Conservation (phyloP, 2,888 invertebrate genomes). For the Minunthozetes semirufus region DNA sequence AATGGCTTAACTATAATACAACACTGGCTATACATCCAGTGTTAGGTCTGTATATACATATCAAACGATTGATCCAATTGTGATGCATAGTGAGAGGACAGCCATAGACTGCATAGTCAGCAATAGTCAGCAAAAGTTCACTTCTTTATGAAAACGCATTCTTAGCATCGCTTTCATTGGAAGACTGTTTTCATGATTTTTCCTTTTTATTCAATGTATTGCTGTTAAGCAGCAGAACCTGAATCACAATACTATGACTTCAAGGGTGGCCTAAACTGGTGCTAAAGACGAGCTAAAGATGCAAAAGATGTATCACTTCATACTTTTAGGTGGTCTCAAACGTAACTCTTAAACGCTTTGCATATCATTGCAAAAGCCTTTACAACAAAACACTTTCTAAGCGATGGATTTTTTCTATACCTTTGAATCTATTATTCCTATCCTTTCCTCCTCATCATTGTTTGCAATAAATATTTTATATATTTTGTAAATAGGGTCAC, state of each 20-base stretch:
- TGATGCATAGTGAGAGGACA: conserved; percentile 10
- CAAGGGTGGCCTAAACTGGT: conserved; percentile 28
- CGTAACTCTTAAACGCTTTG: conserved; percentile 11
- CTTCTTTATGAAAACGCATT: conserved; percentile 3
- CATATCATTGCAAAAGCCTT: conserved; percentile 20
- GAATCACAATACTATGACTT: conserved; percentile 25
- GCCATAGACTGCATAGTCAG: neutral
- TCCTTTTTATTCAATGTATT: conserved; percentile 2
- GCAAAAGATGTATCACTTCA: conserved; percentile 28
- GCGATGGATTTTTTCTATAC: neutral
- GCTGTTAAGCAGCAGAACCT: neutral
- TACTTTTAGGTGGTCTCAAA: conserved; percentile 20
- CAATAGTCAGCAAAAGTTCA: conserved; percentile 1
- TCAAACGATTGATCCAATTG: conserved; percentile 16
- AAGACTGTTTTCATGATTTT: neutral
- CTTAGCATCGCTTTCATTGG: conserved; percentile 19
- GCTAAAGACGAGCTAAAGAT: conserved; percentile 23
- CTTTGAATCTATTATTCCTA: neutral
- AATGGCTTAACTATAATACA: neutral
- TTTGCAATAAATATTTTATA: conserved; percentile 14
- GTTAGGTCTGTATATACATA: neutral
- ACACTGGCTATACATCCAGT: neutral
- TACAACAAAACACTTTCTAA: conserved; percentile 25
- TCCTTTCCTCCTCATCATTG: conserved; percentile 13
- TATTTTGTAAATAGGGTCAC: conserved; percentile 12